These are phyloP conservation scores for Metopolophium dirhodum DNA, from an alignment of 1,140 invertebrate species.

Conservation along the genomic window DNA sequence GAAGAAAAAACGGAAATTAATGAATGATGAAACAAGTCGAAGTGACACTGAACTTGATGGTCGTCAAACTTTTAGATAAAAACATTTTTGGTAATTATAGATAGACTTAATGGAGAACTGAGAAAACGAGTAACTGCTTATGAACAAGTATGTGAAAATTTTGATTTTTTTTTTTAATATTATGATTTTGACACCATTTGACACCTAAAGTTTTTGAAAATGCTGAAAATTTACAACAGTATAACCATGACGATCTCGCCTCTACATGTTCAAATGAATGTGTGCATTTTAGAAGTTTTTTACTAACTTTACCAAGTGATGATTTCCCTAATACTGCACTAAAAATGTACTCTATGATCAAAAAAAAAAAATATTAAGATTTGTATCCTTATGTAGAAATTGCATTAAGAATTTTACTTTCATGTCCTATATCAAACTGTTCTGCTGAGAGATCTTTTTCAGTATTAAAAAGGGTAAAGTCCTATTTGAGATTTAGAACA, in stretches of 20 bases:
- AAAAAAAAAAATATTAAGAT: background rate
- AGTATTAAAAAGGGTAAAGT: background rate
- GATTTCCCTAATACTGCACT: background rate
- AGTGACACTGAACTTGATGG: no score
- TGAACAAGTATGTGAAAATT: background rate
- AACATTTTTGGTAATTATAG: no score
- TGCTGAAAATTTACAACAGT: slow-evolving; percentile 19
- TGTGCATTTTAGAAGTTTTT: slow-evolving; percentile 25
- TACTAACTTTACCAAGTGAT: background rate
- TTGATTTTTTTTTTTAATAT: slow-evolving; percentile 26
- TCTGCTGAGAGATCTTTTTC: background rate
- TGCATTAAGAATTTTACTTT: slow-evolving; percentile 47
- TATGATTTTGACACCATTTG: background rate
- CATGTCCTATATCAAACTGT: background rate
- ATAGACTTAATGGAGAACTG: no score
- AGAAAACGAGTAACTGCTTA: slow-evolving; percentile 21
- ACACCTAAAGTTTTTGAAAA: no score
- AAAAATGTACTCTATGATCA: background rate
- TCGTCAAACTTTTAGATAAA: no score
- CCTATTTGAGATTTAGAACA: background rate
- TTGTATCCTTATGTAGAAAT: slow-evolving; percentile 31
- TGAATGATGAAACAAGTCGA: no score
- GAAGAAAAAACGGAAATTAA: no score
- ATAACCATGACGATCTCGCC: background rate
- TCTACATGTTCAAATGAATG: slow-evolving; percentile 15